Evolutionary conservation across 1,140 invertebrate species (phyloP), one percentile per base, ranked within the genome.

Genomic region (Panonychus citri): DNA sequence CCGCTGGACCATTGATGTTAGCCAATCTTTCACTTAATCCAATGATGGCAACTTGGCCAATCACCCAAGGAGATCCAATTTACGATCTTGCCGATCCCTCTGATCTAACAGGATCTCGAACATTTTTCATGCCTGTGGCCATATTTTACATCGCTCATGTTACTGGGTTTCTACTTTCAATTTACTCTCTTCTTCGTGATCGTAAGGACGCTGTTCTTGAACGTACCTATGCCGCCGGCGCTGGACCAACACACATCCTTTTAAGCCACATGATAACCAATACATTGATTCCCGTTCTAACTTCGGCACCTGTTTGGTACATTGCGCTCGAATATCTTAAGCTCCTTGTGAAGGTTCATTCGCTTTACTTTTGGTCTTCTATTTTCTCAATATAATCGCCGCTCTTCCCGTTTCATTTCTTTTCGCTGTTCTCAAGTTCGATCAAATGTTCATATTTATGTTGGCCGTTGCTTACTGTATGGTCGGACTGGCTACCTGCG

Each of bases 401-500:
- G 49, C 25, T 26, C 24, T 51, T 51, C 25, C 49, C 2, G 27
- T 27, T 25, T 26, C 25, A 51, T 51, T 51, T 27, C 10, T 51
- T 4, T 28, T 51, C 13, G 24, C 49, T 21, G 17, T 28, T 3
- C 27, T 51, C 13, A 51, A 27, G n/a, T 26, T 27, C 27, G 49
- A 51, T 26, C 24, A 27, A 51, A 27, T 26, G 49, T 26, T 28
- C n/a, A 27, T 17, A 5, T 26, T 28, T 51, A 51, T 51, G 24
- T 12, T 51, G 10, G 49, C 25, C 10, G 27, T 27, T 27, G 49
- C 25, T 24, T 27, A 27, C n/a, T 28, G 24, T 28, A 27, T 51
- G 49, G 24, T 51, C n/a, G 27, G 24, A 1, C n/a, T 51, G 12
- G 27, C 27, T 3, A 51, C 90, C 2, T 48, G 67, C 84, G 85